Conservation (phyloP, 92 coral and sea anemone species). For the Pocillopora grandis region DNA sequence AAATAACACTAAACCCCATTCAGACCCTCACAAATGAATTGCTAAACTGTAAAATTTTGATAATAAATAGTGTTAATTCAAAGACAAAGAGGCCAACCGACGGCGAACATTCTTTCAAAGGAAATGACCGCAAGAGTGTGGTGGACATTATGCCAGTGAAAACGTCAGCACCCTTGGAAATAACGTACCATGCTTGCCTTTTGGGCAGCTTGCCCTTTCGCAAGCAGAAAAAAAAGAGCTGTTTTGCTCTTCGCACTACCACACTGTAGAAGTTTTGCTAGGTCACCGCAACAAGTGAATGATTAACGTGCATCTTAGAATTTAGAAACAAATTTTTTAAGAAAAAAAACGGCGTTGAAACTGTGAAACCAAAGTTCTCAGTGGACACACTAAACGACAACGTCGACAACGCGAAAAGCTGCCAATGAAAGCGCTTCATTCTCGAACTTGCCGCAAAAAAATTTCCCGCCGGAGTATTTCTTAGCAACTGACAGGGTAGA, state of each 20-base stretch:
- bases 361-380: conserved; percentile 1
- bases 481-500: too few relatives aligned
- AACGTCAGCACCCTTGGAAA: neutral
- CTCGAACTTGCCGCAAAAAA: conserved; percentile 1
- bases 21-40: neutral
- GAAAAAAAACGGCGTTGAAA: too few relatives aligned
- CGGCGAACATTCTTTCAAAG: conserved; percentile 14
- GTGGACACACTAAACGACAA: conserved; percentile 15
- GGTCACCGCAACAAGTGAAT: too few relatives aligned
- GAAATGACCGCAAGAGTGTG: conserved; percentile 14
- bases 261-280: too few relatives aligned
- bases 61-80: neutral
- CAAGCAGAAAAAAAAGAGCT: neutral
- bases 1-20: too few relatives aligned
- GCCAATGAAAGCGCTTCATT: conserved; percentile 8
- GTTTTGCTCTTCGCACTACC: neutral
- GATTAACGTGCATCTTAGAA: too few relatives aligned
- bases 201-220: neutral
- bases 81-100: conserved; percentile 14
- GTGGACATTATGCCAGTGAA: neutral
- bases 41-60: neutral
- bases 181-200: neutral
- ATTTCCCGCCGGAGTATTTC: conserved; percentile 6
- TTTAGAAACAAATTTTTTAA: too few relatives aligned
- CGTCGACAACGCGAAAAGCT: conserved; percentile 17